Evolutionary conservation across 2,888 invertebrate species (phyloP).

Genomic region (Lasioglossum lativentre): DNA sequence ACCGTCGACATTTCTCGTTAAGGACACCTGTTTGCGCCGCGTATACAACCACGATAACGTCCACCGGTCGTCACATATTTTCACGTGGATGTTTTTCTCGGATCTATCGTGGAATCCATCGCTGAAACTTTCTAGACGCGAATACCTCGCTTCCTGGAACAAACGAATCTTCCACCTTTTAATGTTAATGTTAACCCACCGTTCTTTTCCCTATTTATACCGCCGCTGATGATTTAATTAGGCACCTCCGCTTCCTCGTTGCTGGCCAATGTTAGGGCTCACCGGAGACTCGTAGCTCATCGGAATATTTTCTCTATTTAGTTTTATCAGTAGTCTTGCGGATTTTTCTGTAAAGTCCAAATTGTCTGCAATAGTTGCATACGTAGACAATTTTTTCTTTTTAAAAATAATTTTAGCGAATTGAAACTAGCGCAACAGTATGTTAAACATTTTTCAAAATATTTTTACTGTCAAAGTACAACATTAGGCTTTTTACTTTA

Average conservation of each 20-base stretch:
- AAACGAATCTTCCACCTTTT: neutral
- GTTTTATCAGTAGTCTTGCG: too few species aligned
- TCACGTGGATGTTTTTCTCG: neutral
- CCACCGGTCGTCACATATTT: neutral
- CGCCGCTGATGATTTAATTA: neutral
- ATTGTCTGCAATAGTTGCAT: too few species aligned
- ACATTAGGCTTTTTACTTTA: too few species aligned
- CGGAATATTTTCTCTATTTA: neutral
- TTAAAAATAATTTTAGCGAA: too few species aligned
- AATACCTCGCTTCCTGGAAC: neutral
- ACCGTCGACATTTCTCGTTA: constrained; percentile 24
- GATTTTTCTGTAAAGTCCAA: too few species aligned
- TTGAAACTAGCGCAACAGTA: too few species aligned
- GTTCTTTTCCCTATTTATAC: neutral
- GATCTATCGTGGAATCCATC: neutral
- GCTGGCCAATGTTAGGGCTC: neutral
- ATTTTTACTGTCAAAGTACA: too few species aligned
- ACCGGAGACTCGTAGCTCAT: neutral
- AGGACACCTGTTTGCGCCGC: constrained; percentile 37
- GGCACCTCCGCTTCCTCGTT: neutral
- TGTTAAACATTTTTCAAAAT: too few species aligned
- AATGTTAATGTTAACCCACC: neutral
- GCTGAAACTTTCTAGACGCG: neutral
- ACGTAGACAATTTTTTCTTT: too few species aligned
- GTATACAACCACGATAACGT: neutral